Evolutionary conservation across 2,797 vertebrate genomes (phyloP).

Genomic region (Emys orbicularis): DNA sequence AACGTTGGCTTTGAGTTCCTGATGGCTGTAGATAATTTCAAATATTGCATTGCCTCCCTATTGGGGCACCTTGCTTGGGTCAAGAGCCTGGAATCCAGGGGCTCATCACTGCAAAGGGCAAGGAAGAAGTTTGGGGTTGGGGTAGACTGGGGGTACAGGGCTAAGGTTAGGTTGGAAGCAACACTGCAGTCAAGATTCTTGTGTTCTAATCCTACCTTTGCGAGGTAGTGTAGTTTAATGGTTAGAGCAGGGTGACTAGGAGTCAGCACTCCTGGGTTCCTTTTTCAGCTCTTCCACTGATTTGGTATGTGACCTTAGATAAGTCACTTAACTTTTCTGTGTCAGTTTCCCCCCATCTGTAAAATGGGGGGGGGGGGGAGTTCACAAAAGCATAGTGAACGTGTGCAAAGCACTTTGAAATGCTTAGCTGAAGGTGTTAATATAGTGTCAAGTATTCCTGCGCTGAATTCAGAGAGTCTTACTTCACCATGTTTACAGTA

Average conservation of each 20-base stretch:
- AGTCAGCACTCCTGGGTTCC: not conserved
- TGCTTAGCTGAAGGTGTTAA: not conserved
- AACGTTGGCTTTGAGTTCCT: not conserved
- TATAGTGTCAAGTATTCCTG: rapidly evolving
- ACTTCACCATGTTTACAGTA: not conserved
- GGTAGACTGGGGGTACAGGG: too few species aligned
- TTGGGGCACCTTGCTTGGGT: not conserved
- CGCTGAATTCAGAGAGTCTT: not conserved
- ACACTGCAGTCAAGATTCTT: not conserved
- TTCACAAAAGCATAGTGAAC: not conserved
- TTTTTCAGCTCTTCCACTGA: not conserved
- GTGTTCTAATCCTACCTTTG: not conserved
- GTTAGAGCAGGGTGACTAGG: not conserved
- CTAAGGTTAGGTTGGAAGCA: too few species aligned
- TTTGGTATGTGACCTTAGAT: not conserved
- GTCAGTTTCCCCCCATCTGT: not conserved
- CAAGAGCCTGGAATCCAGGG: not conserved
- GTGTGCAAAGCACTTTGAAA: not conserved
- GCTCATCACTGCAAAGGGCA: not conserved
- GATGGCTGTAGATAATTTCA: not conserved
- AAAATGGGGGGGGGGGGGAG: not conserved
- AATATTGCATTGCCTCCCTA: rapidly evolving
- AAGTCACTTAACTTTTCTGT: not conserved
- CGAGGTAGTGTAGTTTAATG: not conserved
- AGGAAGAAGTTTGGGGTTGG: too few species aligned